A percentile compares a stretch with the other conserved stretches of the same genome.
These are phyloP conservation scores for Arvicanthis niloticus DNA, from an alignment of 2,113 vertebrate species.

Conservation along the genomic window DNA sequence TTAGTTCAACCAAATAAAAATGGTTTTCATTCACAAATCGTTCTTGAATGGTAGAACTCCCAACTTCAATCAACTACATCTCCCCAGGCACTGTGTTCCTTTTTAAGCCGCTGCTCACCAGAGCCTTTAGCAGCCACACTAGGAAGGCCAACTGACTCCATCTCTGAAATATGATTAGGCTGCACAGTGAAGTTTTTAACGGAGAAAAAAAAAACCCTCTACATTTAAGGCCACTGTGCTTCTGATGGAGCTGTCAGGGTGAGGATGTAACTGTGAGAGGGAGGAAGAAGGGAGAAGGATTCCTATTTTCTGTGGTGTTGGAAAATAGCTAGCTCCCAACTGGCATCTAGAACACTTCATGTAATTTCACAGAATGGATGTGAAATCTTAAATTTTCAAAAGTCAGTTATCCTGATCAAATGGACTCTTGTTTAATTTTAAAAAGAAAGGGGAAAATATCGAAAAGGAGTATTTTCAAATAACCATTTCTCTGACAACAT, in stretches of 20 bases:
- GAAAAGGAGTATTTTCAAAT: constrained; percentile 38
- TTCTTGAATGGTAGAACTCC: constrained; percentile 31
- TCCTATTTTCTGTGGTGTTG: constrained; percentile 67
- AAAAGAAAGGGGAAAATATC: constrained; percentile 20
- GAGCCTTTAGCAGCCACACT: neutral
- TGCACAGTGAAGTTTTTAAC: constrained; percentile 63
- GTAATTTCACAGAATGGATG: constrained; percentile 43
- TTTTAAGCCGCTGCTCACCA: neutral
- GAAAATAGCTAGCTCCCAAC: constrained; percentile 70
- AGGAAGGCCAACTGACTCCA: neutral
- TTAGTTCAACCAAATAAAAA: constrained; percentile 64
- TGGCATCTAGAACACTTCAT: constrained; percentile 47
- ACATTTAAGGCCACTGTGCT: constrained; percentile 67
- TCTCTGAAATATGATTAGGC: constrained; percentile 54
- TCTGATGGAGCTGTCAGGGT: constrained; percentile 69
- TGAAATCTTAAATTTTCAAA: constrained; percentile 41
- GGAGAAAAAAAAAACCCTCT: constrained; percentile 47
- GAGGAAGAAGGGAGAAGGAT: constrained; percentile 51
- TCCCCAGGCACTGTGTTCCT: neutral
- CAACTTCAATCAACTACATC: neutral
- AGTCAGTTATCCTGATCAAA: constrained; percentile 27
- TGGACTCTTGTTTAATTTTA: constrained; percentile 1
- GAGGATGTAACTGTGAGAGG: constrained; percentile 46
- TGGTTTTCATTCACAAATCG: constrained; percentile 57
- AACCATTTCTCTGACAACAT: neutral